Percentiles rank a stretch among this genome's conserved stretches.
phyloP scores from a whole-genome alignment of 2,113 vertebrate genomes.

The Cricetomys ansorgei region DNA sequence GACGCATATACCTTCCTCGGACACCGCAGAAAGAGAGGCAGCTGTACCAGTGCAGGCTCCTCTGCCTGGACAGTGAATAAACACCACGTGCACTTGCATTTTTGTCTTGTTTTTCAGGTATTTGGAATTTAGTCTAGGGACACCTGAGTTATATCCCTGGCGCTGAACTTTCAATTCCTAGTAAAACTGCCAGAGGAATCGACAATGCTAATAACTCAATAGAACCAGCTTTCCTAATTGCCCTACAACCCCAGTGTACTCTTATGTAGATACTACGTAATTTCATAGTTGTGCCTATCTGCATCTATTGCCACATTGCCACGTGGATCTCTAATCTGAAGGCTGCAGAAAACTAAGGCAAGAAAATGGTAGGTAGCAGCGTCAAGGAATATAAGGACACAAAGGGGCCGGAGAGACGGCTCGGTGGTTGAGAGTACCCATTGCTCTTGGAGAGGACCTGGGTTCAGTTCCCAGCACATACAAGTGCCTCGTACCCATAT shows the following conservation, averaged over 20 bases:
- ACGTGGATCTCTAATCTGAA: neutral
- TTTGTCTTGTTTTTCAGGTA: neutral
- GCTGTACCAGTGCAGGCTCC: neutral
- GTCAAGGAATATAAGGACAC: neutral
- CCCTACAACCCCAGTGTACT: neutral
- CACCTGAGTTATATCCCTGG: neutral
- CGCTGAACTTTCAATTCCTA: neutral
- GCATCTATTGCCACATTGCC: neutral
- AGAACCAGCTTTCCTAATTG: neutral
- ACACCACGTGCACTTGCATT: neutral
- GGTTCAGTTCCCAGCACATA: neutral
- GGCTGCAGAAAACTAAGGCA: neutral
- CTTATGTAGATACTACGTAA: neutral
- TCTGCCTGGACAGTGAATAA: neutral
- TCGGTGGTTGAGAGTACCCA: neutral
- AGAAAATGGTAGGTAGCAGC: neutral
- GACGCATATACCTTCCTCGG: neutral
- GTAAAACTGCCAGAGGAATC: neutral
- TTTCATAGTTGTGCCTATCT: neutral
- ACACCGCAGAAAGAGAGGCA: neutral
- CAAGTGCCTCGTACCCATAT: neutral
- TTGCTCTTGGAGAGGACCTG: neutral
- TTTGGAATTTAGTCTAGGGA: neutral
- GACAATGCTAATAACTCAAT: neutral
- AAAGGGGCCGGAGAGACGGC: neutral